A percentile compares a stretch with the other conserved stretches of the same genome.
phyloP scores from a whole-genome alignment of 2,888 invertebrate genomes.

The Amphimallon solstitiale region DNA sequence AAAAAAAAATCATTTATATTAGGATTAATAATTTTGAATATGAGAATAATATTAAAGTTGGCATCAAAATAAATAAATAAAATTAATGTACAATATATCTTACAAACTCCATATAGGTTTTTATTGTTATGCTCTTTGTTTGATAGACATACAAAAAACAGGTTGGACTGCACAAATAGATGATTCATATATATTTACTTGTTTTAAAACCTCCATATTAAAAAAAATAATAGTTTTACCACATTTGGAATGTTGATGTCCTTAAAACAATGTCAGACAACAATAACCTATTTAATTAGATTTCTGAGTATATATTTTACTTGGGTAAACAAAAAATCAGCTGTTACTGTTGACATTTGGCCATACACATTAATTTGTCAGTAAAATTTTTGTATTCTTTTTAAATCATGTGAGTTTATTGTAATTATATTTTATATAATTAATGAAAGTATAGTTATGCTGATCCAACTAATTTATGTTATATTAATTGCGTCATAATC shows the following conservation, averaged over 20 bases:
- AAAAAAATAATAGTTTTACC: conserved; percentile 33
- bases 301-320: conserved; percentile 38
- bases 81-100: no score
- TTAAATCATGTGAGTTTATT: conserved; percentile 36
- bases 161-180: not conserved
- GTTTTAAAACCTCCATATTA: no score
- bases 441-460: not conserved
- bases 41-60: no score
- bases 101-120: no score
- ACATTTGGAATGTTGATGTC: conserved; percentile 47
- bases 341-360: conserved; percentile 43
- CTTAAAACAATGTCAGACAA: conserved; percentile 42
- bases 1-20: no score
- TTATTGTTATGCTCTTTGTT: no score
- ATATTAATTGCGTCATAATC: conserved; percentile 31
- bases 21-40: no score
- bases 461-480: not conserved
- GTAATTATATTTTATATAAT: not conserved
- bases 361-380: conserved; percentile 32
- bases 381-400: conserved; percentile 44
- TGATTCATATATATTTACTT: no score
- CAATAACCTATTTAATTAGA: conserved; percentile 9
- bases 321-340: conserved; percentile 50
- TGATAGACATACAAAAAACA: not conserved
- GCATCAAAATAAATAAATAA: no score